phyloP scores from a whole-genome alignment of 1,140 invertebrate species.

The Drosophila gunungcola region DNA sequence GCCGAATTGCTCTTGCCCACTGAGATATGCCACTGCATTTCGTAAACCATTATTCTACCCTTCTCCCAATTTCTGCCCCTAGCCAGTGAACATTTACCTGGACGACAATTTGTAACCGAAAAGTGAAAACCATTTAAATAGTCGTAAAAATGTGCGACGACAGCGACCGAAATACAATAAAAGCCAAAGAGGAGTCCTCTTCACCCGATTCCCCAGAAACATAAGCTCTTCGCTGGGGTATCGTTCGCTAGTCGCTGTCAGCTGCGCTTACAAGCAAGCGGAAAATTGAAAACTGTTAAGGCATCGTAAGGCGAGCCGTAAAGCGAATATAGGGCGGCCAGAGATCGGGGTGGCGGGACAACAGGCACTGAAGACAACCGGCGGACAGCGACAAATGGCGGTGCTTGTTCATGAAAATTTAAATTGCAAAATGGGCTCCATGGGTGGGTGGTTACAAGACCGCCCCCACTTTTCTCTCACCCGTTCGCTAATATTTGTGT shows the following conservation, averaged over 20 bases:
- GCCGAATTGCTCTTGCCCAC: neutral
- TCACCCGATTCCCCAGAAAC: slow-evolving; percentile 14
- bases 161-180: slow-evolving; percentile 78
- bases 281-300: slow-evolving; percentile 78
- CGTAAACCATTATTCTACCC: slow-evolving; percentile 7
- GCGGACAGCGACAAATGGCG: slow-evolving; percentile 73
- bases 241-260: slow-evolving; percentile 62
- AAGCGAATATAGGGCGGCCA: neutral
- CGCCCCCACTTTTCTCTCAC: neutral
- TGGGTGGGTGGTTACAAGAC: slow-evolving; percentile 36
- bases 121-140: slow-evolving; percentile 77
- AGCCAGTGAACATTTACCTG: slow-evolving; percentile 24
- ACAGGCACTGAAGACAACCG: slow-evolving; percentile 36
- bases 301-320: slow-evolving; percentile 29
- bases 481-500: slow-evolving; percentile 72
- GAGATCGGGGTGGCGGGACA: neutral
- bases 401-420: slow-evolving; percentile 80
- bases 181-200: slow-evolving; percentile 46
- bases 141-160: slow-evolving; percentile 77
- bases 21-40: neutral
- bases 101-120: slow-evolving; percentile 68
- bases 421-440: slow-evolving; percentile 77
- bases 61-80: neutral
- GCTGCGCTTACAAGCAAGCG: slow-evolving; percentile 75
- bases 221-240: slow-evolving; percentile 29